A percentile compares a stretch with the other conserved stretches of the same genome.
Evolutionary conservation across 1,140 invertebrate genomes (phyloP).

Genomic region (Anadara kagoshimensis): DNA sequence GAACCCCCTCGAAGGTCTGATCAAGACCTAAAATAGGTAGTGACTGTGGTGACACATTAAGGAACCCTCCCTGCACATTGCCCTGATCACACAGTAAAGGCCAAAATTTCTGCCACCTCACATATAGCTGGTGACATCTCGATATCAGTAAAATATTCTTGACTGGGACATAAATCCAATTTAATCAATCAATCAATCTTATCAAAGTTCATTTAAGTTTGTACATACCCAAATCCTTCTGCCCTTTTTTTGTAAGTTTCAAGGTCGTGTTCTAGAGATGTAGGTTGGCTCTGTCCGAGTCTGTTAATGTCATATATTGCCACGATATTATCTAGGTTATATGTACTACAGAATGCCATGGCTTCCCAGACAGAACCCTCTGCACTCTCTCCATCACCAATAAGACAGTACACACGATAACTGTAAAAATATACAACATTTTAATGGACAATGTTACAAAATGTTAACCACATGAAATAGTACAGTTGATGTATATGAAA

Average conservation of each 20-base stretch:
- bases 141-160: too few species aligned
- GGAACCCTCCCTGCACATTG: too few species aligned
- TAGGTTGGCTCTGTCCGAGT: conserved; percentile 96
- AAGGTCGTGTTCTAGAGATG: conserved; percentile 93
- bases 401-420: conserved; percentile 92
- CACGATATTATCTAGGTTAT: conserved; percentile 97
- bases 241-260: conserved; percentile 90
- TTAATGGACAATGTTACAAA: background rate
- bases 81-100: too few species aligned
- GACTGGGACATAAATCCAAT: too few species aligned
- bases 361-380: conserved; percentile 99
- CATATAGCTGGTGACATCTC: too few species aligned
- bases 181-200: too few species aligned
- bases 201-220: too few species aligned
- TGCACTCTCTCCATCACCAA: conserved; percentile 98
- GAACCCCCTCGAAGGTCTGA: too few species aligned
- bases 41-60: too few species aligned
- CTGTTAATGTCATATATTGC: conserved; percentile 98
- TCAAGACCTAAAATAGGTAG: too few species aligned
- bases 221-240: conserved; percentile 86
- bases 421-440: conserved; percentile 43
- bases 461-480: background rate
- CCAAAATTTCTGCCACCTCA: too few species aligned
- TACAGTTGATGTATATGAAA: background rate
- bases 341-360: conserved; percentile 92